Conservation (phyloP, 2,797 vertebrate genomes). For the Chrysocyon brachyurus region DNA sequence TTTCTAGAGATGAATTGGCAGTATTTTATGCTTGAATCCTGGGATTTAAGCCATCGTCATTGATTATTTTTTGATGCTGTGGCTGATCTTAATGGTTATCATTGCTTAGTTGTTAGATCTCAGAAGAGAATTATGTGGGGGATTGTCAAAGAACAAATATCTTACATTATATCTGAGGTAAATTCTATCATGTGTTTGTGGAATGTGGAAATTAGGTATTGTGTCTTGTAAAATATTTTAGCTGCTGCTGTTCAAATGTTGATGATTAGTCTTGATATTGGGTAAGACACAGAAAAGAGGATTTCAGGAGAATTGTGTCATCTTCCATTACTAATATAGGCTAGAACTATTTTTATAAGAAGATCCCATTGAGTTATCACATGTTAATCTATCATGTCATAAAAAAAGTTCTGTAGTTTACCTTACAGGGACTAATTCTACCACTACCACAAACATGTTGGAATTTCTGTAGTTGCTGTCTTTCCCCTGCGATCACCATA, state of each 20-base stretch:
- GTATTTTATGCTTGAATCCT: background rate
- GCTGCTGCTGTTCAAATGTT: background rate
- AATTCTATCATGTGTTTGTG: background rate
- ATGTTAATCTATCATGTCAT: background rate
- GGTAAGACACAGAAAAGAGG: background rate
- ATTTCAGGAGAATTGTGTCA: background rate
- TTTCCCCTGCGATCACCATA: background rate
- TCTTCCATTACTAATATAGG: background rate
- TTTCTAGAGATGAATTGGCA: background rate
- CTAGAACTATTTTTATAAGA: background rate
- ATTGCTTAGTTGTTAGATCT: background rate
- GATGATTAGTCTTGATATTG: background rate
- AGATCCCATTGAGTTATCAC: background rate
- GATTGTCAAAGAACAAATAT: background rate
- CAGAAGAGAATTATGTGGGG: background rate
- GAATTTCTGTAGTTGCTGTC: background rate
- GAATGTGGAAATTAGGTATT: background rate
- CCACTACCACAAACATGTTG: background rate
- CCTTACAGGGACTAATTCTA: background rate
- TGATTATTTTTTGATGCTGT: slow-evolving; percentile 15
- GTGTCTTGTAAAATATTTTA: background rate
- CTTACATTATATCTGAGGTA: background rate
- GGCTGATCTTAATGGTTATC: background rate
- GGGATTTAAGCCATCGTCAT: background rate
- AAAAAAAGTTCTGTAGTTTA: slow-evolving; percentile 27